Evolutionary conservation across 2,797 vertebrate species (phyloP).

Genomic region (Falco columbarius): DNA sequence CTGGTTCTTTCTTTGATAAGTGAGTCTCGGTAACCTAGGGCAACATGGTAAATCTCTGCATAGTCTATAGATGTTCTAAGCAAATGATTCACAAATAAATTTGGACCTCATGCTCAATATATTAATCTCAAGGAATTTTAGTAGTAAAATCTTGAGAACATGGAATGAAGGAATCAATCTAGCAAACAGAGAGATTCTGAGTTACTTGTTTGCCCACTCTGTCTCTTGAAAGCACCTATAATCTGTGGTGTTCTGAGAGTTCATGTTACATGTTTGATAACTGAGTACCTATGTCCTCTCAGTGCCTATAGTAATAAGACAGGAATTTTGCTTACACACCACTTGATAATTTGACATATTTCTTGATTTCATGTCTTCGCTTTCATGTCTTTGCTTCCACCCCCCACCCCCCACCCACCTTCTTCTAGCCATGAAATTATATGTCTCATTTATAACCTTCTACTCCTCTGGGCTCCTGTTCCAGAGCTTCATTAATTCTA

Average conservation of each 20-base stretch:
- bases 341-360: background rate
- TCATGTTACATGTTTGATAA: background rate
- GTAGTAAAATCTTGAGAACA: background rate
- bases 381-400: no score
- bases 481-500: background rate
- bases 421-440: background rate
- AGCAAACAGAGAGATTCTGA: background rate
- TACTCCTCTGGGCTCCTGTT: background rate
- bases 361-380: background rate
- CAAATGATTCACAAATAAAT: background rate
- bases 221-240: background rate
- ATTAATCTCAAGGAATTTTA: background rate
- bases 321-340: background rate
- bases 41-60: background rate
- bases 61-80: background rate
- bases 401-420: background rate
- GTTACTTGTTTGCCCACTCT: background rate
- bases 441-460: background rate
- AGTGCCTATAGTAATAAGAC: background rate
- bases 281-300: background rate
- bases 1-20: background rate
- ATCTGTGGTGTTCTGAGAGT: background rate
- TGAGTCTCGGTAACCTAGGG: background rate
- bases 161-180: background rate
- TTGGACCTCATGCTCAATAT: background rate